Percentiles rank a stretch among this genome's conserved stretches.
These are phyloP conservation scores for Thinocorus orbignyianus DNA, from an alignment of 2,113 vertebrate species.

Conservation along the genomic window DNA sequence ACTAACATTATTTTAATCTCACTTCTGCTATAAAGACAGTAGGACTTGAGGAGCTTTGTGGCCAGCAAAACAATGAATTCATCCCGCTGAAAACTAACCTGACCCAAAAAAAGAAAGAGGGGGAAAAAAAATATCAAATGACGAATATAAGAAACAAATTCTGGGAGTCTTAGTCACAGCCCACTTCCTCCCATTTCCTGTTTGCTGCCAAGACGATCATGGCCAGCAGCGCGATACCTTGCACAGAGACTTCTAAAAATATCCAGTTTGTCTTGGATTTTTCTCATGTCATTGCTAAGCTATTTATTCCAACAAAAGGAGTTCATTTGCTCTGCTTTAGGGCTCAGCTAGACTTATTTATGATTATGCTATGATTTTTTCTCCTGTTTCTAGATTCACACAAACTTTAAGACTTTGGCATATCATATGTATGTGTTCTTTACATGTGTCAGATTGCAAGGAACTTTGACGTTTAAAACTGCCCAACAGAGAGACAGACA, in stretches of 20 bases:
- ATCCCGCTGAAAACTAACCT: neutral
- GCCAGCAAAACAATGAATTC: neutral
- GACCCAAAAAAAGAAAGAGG: neutral
- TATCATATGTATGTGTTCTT: neutral
- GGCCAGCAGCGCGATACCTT: fast-evolving
- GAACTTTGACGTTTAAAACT: neutral
- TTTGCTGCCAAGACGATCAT: neutral
- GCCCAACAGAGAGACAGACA: neutral
- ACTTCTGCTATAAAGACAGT: neutral
- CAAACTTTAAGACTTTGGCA: neutral
- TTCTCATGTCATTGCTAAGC: neutral
- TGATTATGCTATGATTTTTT: too few relatives aligned
- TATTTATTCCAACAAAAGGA: neutral
- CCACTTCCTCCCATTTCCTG: neutral
- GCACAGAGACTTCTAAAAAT: neutral
- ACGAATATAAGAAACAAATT: neutral
- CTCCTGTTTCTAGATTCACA: neutral
- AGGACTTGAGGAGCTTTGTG: neutral
- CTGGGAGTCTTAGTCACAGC: neutral
- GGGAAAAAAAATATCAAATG: neutral
- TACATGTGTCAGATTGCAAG: neutral
- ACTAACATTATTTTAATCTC: neutral
- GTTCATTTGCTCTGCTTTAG: neutral
- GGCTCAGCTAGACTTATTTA: neutral
- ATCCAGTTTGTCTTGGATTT: neutral